Percentiles rank a stretch among this genome's conserved stretches.
phyloP scores from a whole-genome alignment of 1,140 invertebrate genomes.

The Brachionus sp. region DNA sequence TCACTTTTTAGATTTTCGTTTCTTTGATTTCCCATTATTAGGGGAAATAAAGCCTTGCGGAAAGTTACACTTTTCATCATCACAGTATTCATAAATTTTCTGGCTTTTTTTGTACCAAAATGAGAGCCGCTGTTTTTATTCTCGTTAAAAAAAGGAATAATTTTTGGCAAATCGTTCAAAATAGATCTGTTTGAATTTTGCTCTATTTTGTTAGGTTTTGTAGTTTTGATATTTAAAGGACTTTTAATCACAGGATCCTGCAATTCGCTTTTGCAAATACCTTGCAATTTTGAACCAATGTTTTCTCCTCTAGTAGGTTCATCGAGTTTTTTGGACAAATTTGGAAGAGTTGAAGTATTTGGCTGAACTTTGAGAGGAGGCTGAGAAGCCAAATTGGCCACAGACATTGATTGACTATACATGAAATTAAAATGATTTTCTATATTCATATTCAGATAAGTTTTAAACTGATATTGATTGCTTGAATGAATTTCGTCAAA shows the following conservation, averaged over 20 bases:
- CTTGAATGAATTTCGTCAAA: conserved; percentile 18
- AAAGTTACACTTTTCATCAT: conserved; percentile 32
- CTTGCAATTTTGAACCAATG: background rate
- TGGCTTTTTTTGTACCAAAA: background rate
- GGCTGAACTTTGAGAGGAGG: background rate
- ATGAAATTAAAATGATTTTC: conserved; percentile 42
- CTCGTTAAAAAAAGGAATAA: conserved; percentile 2
- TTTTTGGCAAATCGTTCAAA: background rate
- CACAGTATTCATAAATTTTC: conserved; percentile 40
- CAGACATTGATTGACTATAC: background rate
- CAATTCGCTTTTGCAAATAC: background rate
- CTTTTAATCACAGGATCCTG: background rate
- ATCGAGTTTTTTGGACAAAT: background rate
- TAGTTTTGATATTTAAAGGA: background rate
- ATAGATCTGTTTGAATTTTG: background rate
- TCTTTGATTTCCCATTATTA: background rate
- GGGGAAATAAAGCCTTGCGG: background rate
- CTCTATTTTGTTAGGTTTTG: background rate
- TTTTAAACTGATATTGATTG: conserved; percentile 43
- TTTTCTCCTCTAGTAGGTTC: background rate
- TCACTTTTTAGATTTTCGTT: background rate
- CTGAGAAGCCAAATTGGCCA: background rate
- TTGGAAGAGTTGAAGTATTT: background rate
- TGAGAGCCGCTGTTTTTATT: background rate
- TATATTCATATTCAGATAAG: conserved; percentile 34